A percentile compares a stretch with the other conserved stretches of the same genome.
Conservation (phyloP, 2,888 invertebrate species). For the Disparrhopalites patrizii region DNA sequence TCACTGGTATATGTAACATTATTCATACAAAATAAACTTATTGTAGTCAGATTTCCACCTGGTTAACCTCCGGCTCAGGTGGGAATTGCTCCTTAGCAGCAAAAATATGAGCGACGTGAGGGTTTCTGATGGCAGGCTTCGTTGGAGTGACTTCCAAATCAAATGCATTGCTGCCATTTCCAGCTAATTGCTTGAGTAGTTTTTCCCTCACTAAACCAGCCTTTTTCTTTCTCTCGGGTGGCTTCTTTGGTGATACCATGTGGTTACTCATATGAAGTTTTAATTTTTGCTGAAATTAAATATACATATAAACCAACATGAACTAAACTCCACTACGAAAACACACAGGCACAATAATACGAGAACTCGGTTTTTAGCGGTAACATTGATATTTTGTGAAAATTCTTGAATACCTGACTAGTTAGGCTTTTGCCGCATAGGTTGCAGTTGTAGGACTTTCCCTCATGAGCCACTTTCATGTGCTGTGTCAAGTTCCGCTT, state of each 20-base stretch:
- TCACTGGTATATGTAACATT: too few relatives aligned
- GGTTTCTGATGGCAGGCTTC: neutral
- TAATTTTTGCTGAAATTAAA: constrained; percentile 36
- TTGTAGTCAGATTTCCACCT: too few relatives aligned
- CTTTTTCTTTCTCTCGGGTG: neutral
- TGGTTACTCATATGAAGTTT: constrained; percentile 22
- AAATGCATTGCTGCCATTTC: neutral
- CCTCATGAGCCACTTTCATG: constrained; percentile 35
- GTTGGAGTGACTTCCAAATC: neutral
- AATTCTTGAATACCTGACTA: constrained; percentile 38
- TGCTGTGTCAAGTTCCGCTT: constrained; percentile 36
- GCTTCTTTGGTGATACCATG: neutral
- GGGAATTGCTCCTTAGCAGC: constrained; percentile 7
- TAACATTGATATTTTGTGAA: too few relatives aligned
- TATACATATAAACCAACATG: neutral
- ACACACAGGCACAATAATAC: neutral
- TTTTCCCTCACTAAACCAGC: neutral
- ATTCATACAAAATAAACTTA: too few relatives aligned
- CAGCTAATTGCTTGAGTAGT: neutral
- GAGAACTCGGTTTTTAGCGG: too few relatives aligned
- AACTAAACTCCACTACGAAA: neutral
- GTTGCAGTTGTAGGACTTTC: constrained; percentile 29
- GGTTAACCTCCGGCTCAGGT: too few relatives aligned
- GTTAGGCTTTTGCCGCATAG: constrained; percentile 32
- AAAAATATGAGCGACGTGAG: constrained; percentile 3